Conservation (phyloP, 2,113 vertebrate genomes). For the Cyrtonyx montezumae region DNA sequence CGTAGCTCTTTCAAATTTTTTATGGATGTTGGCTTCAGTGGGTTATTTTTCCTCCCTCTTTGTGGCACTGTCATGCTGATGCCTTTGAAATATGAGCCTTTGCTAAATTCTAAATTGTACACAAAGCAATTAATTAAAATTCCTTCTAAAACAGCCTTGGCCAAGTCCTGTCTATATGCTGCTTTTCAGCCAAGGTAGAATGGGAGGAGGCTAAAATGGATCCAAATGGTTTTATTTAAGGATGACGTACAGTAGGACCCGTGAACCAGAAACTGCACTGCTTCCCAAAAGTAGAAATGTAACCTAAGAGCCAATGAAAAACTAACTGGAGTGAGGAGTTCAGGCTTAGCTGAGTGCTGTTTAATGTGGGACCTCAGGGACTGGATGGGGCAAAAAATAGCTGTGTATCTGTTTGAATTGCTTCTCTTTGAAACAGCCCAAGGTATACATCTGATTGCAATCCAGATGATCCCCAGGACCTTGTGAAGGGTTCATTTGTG, state of each 20-base stretch:
- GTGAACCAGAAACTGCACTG: not conserved
- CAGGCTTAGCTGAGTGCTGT: not conserved
- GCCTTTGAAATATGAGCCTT: conserved; percentile 63
- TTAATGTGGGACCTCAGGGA: conserved; percentile 1
- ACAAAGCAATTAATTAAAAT: conserved; percentile 67
- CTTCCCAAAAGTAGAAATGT: not conserved
- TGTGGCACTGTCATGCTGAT: conserved; percentile 45
- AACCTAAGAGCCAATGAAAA: not conserved
- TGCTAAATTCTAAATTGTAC: conserved; percentile 38
- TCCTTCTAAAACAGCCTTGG: conserved; percentile 41
- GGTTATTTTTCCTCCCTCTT: conserved; percentile 38
- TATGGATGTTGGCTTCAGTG: conserved; percentile 40
- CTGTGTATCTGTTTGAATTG: not conserved
- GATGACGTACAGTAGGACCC: not conserved
- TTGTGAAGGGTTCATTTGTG: not conserved
- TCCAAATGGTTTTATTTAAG: not conserved
- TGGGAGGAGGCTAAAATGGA: not conserved
- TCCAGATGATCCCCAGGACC: not conserved
- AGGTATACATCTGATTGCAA: not conserved
- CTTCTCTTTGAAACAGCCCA: not conserved
- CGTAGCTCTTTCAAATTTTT: conserved; percentile 41
- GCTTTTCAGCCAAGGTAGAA: conserved; percentile 25
- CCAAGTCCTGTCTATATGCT: not conserved
- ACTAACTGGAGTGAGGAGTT: not conserved
- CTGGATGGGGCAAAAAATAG: not conserved